These are phyloP conservation scores for Lycodopsis pacificus DNA, from an alignment of 2,797 vertebrate genomes.

Conservation along the genomic window DNA sequence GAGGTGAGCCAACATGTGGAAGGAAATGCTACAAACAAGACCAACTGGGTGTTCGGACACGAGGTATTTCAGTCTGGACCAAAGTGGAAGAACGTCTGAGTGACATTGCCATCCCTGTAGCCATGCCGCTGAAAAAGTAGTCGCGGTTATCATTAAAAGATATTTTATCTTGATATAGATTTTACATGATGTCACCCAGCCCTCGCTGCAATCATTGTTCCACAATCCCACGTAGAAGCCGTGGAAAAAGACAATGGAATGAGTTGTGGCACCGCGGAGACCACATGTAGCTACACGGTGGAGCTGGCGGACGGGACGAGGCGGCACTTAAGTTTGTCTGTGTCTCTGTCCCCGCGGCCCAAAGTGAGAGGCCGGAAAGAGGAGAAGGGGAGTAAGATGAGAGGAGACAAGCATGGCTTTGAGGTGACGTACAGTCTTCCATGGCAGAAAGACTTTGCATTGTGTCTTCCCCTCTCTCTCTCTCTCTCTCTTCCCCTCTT, in stretches of 20 bases:
- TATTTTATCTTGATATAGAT: conserved; percentile 4
- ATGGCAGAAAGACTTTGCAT: conserved; percentile 8
- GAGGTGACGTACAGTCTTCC: conserved; percentile 63
- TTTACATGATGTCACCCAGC: not conserved
- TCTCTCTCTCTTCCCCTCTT: not conserved
- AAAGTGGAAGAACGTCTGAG: not conserved
- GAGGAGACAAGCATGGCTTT: conserved; percentile 49
- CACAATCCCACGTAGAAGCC: not conserved
- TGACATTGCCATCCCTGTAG: not conserved
- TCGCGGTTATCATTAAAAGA: not conserved
- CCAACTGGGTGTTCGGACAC: not conserved
- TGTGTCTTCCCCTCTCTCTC: conserved; percentile 8
- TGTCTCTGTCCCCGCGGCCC: conserved; percentile 49
- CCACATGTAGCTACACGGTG: not conserved
- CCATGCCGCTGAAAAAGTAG: not conserved
- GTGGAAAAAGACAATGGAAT: conserved; percentile 10
- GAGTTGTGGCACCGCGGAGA: not conserved
- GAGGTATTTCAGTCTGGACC: not conserved
- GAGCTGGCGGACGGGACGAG: conserved; percentile 13
- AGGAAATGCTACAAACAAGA: not conserved
- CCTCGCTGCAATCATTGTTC: not conserved
- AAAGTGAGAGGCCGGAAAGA: conserved; percentile 21
- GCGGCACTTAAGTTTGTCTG: conserved; percentile 17
- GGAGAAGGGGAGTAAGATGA: conserved; percentile 38
- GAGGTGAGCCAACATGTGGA: not conserved